These are phyloP conservation scores for Alentia gelatinosa DNA, from an alignment of 2,888 invertebrate species.

Conservation along the genomic window DNA sequence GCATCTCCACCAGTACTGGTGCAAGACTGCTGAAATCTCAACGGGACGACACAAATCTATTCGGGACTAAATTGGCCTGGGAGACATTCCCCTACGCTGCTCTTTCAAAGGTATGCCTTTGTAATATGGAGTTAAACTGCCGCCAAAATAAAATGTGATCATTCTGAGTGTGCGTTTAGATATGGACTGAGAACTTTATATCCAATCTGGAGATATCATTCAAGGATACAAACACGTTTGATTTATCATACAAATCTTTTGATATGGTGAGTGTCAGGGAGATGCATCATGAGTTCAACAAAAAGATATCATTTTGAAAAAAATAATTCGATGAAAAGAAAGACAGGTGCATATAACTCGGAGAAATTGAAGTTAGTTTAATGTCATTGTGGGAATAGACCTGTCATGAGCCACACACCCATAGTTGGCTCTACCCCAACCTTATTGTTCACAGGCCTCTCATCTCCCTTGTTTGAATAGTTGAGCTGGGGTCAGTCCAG, in stretches of 20 bases:
- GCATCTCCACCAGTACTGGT: not conserved
- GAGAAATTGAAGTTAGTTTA: too few species aligned
- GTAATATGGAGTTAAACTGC: not conserved
- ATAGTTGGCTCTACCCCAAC: too few species aligned
- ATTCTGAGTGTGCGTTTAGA: not conserved
- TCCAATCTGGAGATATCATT: not conserved
- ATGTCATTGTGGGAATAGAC: too few species aligned
- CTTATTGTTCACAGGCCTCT: too few species aligned
- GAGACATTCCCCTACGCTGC: not conserved
- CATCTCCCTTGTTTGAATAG: too few species aligned
- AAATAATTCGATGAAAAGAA: too few species aligned
- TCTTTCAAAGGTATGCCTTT: not conserved
- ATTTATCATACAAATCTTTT: not conserved
- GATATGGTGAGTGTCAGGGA: not conserved
- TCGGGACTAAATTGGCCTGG: not conserved
- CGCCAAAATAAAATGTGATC: not conserved
- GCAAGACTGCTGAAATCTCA: conserved; percentile 6
- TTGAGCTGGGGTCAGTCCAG: too few species aligned
- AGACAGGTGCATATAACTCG: too few species aligned
- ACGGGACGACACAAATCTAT: not conserved
- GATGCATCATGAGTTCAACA: too few species aligned
- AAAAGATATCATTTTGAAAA: too few species aligned
- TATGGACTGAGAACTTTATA: not conserved
- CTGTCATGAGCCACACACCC: too few species aligned
- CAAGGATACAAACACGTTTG: not conserved